Base-by-base conservation (phyloP, 1,140 invertebrate genomes). In the Ephestia elutella region DNA sequence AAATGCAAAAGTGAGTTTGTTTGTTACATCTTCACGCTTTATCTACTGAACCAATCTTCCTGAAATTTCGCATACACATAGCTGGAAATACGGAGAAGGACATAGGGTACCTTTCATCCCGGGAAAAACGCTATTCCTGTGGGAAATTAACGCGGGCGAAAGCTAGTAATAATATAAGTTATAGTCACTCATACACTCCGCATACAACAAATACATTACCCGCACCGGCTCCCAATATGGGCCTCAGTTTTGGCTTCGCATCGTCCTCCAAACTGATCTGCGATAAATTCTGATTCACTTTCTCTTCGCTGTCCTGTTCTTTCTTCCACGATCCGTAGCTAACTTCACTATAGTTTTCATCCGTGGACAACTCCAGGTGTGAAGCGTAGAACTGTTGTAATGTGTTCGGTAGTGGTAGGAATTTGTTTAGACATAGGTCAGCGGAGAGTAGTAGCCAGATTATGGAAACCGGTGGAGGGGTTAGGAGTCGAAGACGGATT, bases 301-400 rank as follows among this genome's bases (percentile, higher is more conserved):
- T 80, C 0, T 87, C 80, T 0, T 63, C 15, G 3, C 61, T 18
- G 10, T 35, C 32, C 8, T 65, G n/a, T 48, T 75, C 69, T 25
- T 86, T 86, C 56, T 86, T 88, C 86, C 86, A 88, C 0, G 86
- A 87, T 0, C 86, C 86, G 19, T 87, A 88, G 30, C 70, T 77
- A 9, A 88, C 82, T 72, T 88, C 84, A 17, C 75, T 85, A 63
- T 78, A 88, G 21, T 65, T 81, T 4, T 86, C 81, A 5, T 88
- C 86, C 0, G 73, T 64, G 4, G 77, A 77, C 5, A 88, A 51
- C 13, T 88, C 82, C 5, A 88, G 55, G 48, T 88, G 80, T 0
- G 83, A 71, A 0, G 86, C 86, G 49, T 88, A 88, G 72, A 88
- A 87, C 65, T 87, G 82, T 49, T 88, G 86, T 8, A 88, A 30